These are phyloP conservation scores for Tenrec ecaudatus DNA, from an alignment of 2,113 vertebrate genomes.

Conservation along the genomic window DNA sequence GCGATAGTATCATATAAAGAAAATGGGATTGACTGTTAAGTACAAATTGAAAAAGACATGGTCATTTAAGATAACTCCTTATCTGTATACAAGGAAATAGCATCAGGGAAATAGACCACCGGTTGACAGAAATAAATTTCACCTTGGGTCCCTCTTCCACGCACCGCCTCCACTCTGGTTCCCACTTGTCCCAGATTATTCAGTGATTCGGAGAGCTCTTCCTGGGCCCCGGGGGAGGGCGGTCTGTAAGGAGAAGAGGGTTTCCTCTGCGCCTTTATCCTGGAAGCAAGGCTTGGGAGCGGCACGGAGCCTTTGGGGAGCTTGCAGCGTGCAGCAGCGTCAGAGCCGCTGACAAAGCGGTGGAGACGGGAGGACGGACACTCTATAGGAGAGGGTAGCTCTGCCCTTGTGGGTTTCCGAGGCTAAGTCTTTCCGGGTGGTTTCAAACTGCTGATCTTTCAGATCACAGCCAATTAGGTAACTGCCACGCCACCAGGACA, in stretches of 20 bases:
- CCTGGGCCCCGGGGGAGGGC: background rate
- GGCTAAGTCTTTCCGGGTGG: no score
- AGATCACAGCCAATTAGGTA: no score
- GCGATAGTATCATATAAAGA: conserved; percentile 89
- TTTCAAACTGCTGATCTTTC: no score
- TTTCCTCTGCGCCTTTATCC: background rate
- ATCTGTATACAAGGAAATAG: conserved; percentile 95
- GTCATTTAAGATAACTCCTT: conserved; percentile 98
- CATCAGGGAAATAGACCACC: conserved; percentile 92
- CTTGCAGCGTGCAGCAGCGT: background rate
- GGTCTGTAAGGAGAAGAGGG: background rate
- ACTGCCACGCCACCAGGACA: no score
- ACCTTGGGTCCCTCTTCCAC: conserved; percentile 87
- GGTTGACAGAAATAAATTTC: conserved; percentile 93
- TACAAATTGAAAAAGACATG: conserved; percentile 98
- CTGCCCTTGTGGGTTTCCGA: no score
- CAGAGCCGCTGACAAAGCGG: background rate
- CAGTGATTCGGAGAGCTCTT: conserved; percentile 64
- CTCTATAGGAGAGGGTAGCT: no score
- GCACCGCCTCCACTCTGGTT: conserved; percentile 53
- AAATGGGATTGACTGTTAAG: conserved; percentile 92
- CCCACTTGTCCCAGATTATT: conserved; percentile 43
- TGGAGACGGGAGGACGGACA: background rate
- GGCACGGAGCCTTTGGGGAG: background rate
- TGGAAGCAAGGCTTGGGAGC: background rate